These are phyloP conservation scores for Sylvilagus floridanus DNA, from an alignment of 2,797 vertebrate species.

Conservation along the genomic window DNA sequence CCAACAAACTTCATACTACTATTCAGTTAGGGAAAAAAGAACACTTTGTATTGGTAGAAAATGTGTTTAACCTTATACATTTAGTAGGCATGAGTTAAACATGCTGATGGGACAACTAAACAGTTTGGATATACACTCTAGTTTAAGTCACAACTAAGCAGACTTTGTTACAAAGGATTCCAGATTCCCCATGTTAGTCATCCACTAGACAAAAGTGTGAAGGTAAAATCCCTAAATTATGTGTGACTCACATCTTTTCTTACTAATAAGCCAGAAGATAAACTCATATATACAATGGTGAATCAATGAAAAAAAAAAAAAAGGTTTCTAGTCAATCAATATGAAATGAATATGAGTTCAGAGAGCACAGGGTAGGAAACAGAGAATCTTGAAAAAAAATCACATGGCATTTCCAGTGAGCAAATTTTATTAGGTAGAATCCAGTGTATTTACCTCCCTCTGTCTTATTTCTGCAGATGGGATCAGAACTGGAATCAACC, in stretches of 20 bases:
- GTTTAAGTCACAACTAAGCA: neutral
- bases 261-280: conserved; percentile 34
- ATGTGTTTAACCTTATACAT: conserved; percentile 24
- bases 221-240: neutral
- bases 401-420: conserved; percentile 27
- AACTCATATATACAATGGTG: neutral
- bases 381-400: neutral
- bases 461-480: conserved; percentile 26
- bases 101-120: neutral
- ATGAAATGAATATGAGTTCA: conserved; percentile 24
- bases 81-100: neutral
- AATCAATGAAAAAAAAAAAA: conserved; percentile 34
- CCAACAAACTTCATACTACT: neutral
- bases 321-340: conserved; percentile 10
- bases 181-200: neutral
- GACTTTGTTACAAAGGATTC: neutral
- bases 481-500: neutral
- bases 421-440: conserved; percentile 5
- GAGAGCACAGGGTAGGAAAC: neutral
- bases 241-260: neutral
- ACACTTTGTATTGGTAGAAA: neutral
- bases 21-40: neutral
- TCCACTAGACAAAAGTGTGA: neutral
- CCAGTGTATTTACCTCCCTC: neutral
- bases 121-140: neutral